Evolutionary conservation across 2,888 invertebrate species (phyloP), one percentile per base, ranked within the genome.

Genomic region (Nemoura dubitans): DNA sequence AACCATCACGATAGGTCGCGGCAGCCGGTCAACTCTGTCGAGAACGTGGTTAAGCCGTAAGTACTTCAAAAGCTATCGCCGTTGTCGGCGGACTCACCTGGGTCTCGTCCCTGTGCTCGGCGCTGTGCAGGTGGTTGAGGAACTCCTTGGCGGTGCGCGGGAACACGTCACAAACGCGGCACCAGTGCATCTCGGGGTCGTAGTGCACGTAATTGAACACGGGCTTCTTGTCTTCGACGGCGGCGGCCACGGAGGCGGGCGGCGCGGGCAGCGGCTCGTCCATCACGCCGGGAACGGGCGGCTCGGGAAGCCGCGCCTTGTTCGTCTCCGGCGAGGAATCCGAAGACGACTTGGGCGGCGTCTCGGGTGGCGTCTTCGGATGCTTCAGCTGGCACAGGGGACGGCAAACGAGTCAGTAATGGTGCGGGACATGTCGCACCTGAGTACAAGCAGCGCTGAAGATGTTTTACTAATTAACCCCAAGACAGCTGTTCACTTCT

Each of bases 171-270:
- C 97, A 97, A 84, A 95, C 94, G 86, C 96, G 94, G 91, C 97
- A 97, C 97, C 97, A 97, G 91, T 97, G 97, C 93, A 96, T 95
- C 92, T 97, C 97, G 0, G 97, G 96, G 92, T 97, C 97, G 90
- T 96, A 97, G 92, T 96, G 96, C 86, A 96, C 95, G 90, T 95
- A 96, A 93, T 96, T 97, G 82, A 88, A 88, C 25, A 86, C 78
- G 5, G 85, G 87, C 59, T 85, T 87, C 29, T 87, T 85, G 42
- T 43, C 81, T 91, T 94, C 95, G 28, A 14, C 7, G 25, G 28
- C 27, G 21, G 29, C 30, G 3, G n/a, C 25, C 6, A 43, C 43
- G 84, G 84, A 21, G 27, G 84, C 21, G 27, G 29, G 27, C 7
- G 84, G 28, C 5, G 29, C 28, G n/a, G 84, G 83, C 26, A 84